phyloP scores from a whole-genome alignment of 2,888 invertebrate species.

The Polylopha cassiicola region DNA sequence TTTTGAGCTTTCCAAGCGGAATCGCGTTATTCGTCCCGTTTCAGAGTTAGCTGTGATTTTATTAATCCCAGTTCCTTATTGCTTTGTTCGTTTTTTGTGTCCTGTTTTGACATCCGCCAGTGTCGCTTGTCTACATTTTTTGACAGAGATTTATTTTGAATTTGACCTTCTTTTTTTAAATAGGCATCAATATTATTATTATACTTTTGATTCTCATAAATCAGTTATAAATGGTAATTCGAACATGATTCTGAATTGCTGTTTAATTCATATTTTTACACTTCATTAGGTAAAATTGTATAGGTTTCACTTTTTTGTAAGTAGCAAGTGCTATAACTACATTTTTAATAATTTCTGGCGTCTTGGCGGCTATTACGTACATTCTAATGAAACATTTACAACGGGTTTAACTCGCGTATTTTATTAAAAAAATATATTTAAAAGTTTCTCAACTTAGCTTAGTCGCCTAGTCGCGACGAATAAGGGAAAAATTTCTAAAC shows the following conservation, averaged over 20 bases:
- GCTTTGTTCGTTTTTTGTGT: constrained; percentile 14
- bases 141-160: constrained; percentile 4
- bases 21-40: constrained; percentile 31
- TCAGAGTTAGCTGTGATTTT: constrained; percentile 21
- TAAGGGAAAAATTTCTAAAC: too few species aligned
- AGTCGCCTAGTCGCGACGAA: too few species aligned
- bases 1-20: constrained; percentile 29
- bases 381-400: too few species aligned
- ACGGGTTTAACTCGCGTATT: too few species aligned
- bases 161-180: constrained; percentile 3
- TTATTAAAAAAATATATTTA: too few species aligned
- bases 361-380: too few species aligned
- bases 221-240: not conserved
- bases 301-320: too few species aligned
- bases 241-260: not conserved
- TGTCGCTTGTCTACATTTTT: constrained; percentile 5
- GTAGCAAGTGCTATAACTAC: too few species aligned
- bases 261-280: too few species aligned
- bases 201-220: constrained; percentile 1
- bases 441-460: too few species aligned
- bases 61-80: constrained; percentile 19
- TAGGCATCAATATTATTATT: not conserved
- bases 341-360: too few species aligned
- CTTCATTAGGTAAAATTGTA: too few species aligned
- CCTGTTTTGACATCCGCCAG: constrained; percentile 12